Percentiles rank a stretch among this genome's conserved stretches.
These are phyloP conservation scores for Rotaria socialis DNA, from an alignment of 2,888 invertebrate species.

Conservation along the genomic window DNA sequence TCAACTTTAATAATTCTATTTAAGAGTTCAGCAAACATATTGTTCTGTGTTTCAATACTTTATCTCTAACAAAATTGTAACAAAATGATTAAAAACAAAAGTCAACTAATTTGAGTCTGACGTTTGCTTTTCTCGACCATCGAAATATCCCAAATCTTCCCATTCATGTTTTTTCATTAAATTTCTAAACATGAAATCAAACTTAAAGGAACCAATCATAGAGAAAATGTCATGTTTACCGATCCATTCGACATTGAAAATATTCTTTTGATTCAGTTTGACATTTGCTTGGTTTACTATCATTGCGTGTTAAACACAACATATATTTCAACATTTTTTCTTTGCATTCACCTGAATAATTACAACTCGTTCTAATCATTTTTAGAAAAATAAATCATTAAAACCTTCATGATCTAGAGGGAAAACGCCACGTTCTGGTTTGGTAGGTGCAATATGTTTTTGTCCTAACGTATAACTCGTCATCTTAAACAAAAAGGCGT, in stretches of 20 bases:
- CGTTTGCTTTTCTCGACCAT: neutral
- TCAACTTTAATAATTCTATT: no score
- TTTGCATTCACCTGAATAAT: no score
- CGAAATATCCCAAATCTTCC: neutral
- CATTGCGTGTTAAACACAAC: neutral
- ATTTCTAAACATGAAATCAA: neutral
- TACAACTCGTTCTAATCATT: no score
- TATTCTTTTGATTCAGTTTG: neutral
- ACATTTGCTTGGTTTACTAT: neutral
- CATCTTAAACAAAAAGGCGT: constrained; percentile 1
- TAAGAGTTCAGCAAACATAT: no score
- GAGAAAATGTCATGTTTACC: neutral
- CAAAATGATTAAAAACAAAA: no score
- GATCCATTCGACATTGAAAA: constrained; percentile 13
- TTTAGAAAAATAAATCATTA: no score
- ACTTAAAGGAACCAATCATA: no score
- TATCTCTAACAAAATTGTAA: no score
- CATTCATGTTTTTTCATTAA: constrained; percentile 11
- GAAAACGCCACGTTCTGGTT: neutral
- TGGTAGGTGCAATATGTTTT: neutral
- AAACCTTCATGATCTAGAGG: constrained; percentile 2
- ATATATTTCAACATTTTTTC: neutral
- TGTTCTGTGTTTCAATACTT: no score
- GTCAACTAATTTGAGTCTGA: no score
- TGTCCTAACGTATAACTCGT: neutral